Percentiles rank a stretch among this genome's conserved stretches.
Evolutionary conservation across 2,113 vertebrate species (phyloP).

Genomic region (Atherinomorus stipes): DNA sequence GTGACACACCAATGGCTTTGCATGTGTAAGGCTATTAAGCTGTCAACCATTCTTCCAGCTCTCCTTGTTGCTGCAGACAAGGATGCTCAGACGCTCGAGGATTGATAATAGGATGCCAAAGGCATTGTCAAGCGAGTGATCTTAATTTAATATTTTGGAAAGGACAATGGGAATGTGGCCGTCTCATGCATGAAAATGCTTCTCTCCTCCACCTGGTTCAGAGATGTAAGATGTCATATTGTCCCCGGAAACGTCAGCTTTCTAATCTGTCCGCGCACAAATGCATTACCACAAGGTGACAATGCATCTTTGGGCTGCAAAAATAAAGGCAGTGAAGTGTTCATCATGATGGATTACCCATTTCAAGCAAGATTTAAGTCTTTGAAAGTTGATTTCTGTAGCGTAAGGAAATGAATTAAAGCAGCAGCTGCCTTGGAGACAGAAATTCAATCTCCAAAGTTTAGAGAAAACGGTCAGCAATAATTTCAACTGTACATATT

Average conservation of each 20-base stretch:
- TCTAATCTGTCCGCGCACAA: neutral
- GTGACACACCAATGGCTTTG: conserved; percentile 1
- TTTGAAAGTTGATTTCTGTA: conserved; percentile 13
- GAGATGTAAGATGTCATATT: conserved; percentile 7
- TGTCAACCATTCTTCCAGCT: conserved; percentile 49
- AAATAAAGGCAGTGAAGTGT: conserved; percentile 49
- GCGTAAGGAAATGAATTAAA: conserved; percentile 13
- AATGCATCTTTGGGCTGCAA: conserved; percentile 16
- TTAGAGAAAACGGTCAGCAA: conserved; percentile 17
- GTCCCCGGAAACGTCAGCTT: conserved; percentile 15
- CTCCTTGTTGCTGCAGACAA: conserved; percentile 30
- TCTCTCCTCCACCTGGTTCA: conserved; percentile 10
- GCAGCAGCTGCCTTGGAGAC: conserved; percentile 32
- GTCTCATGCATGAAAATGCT: neutral
- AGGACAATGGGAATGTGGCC: conserved; percentile 19
- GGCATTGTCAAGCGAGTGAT: conserved; percentile 12
- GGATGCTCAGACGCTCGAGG: conserved; percentile 11
- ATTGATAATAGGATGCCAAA: conserved; percentile 43
- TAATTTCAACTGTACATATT: conserved; percentile 43
- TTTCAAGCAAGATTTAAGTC: conserved; percentile 53
- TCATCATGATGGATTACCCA: conserved; percentile 54
- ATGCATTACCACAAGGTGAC: conserved; percentile 5
- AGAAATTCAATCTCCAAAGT: conserved; percentile 24
- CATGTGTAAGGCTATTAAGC: conserved; percentile 45
- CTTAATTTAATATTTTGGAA: conserved; percentile 18